Conservation (phyloP, 2,797 vertebrate genomes). For the Bradypus variegatus region DNA sequence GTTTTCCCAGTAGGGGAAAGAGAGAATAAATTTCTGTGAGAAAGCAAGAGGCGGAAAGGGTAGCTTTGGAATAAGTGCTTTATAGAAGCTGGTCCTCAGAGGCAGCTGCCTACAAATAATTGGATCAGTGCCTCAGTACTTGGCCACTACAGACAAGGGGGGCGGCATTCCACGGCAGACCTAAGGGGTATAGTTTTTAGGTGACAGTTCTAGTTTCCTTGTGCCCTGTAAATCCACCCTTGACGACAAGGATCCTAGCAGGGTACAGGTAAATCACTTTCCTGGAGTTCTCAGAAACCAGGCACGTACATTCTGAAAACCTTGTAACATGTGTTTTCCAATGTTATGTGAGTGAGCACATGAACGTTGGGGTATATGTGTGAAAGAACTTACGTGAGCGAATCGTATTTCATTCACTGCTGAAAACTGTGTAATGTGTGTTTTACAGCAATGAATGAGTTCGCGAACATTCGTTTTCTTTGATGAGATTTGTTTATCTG, state of each 20-base stretch:
- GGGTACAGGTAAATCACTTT: background rate
- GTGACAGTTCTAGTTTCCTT: background rate
- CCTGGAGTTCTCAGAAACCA: background rate
- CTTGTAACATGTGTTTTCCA: no score
- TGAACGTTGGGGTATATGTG: no score
- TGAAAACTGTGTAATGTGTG: no score
- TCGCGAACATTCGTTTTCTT: background rate
- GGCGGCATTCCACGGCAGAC: background rate
- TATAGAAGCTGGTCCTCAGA: background rate
- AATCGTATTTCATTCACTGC: no score
- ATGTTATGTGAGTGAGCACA: no score
- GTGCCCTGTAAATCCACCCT: background rate
- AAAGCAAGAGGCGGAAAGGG: background rate
- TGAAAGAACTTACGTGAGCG: no score
- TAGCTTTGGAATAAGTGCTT: conserved; percentile 11
- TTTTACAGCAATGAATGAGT: no score
- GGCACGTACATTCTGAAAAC: no score
- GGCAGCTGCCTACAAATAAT: background rate
- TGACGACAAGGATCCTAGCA: background rate
- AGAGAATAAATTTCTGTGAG: background rate
- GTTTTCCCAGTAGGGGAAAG: background rate
- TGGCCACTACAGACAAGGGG: background rate
- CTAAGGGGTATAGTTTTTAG: background rate
- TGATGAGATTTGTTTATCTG: background rate
- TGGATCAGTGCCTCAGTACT: background rate